Evolutionary conservation across 2,797 vertebrate species (phyloP), one percentile per base, ranked within the genome.

Genomic region (Syndactyla subalaris): DNA sequence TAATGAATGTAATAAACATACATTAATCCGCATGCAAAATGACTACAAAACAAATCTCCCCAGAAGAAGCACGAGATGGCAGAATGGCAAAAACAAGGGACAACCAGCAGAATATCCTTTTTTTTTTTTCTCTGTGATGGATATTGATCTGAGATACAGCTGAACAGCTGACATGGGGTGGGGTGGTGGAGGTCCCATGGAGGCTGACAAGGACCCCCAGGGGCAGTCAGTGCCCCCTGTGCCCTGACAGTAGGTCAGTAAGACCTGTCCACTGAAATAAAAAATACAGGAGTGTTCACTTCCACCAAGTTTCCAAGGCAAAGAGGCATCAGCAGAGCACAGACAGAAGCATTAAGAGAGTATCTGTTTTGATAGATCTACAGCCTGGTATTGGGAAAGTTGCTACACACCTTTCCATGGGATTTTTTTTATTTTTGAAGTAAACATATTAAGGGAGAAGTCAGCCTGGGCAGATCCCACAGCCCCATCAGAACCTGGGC

Each of bases 1-100:
- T 87, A 94, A 86, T 58, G 66, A 93, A 86, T n/a, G 48, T 46
- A 95, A 85, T 85, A 95, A 94, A 93, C 86, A 90, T 30, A 68
- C 29, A 70, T 58, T 86, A 85, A 73, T 51, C 92, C 95, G 91
- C 5, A 7, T 51, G 66, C 36, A 91, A 89, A 92, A 93, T 59
- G 70, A 57, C 51, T 74, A 7, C 7, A 55, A 86, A 86, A 70
- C 58, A 70, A 59, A 93, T 71, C 48, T 91, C 49, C 38, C 29
- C 36, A 41, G 49, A 72, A 84, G 89, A 73, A 75, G 5, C 1
- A 5, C 5, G 36, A 95, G 72, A 90, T 62, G 67, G 61, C 48
- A 94, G 88, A 92, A 79, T 71, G 45, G 63, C 84, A 68, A 92
- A 75, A 77, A 21, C 49, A 55, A 62, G 24, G 8, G 32, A 49